Base-by-base conservation (phyloP, 2,797 vertebrate species). In the Serranus cabrilla region DNA sequence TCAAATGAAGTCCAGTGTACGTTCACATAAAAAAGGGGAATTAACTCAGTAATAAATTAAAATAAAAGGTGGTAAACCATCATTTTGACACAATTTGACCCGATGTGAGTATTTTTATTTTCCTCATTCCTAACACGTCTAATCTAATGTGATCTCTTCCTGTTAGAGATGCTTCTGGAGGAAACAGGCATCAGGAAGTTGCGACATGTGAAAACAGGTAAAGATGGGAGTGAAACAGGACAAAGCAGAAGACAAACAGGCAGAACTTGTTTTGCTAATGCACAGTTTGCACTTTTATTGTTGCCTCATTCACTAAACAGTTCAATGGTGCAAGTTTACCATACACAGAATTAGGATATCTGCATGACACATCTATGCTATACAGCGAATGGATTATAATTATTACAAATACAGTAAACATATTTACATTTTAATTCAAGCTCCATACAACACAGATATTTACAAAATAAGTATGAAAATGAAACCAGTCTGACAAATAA, bases 401-500 rank as follows among this genome's bases (percentile, higher is more conserved):
- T 97, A 99, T 98, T 99, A 99, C 98, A 99, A 99, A 99, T 98
- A 99, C 98, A 96, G 96, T 96, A 97, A 97, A 96, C 97, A 93
- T 99, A 99, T 99, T 99, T 99, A 99, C 98, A 99, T 95, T 98
- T 97, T 96, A 97, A 97, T 97, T 97, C 95, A 96, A 98, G 97
- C 97, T 97, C 97, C 96, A 95, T 97, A 96, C 97, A 95, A 97
- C 96, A 71, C 92, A 95, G 95, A 95, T 99, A 99, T 99, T 99
- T 99, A 99, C 98, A 99, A 97, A 98, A 96, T 96, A 97, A 98
- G 94, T 95, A 97, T 97, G 97, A 96, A 97, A 97, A 97, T 95
- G 95, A 96, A 97, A 95, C 94, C 92, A 96, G 93, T 95, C 95
- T 92, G 94, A 96, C 91, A 93, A 96, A 96, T 92, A 95, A 96